These are phyloP conservation scores for Varanus komodoensis DNA, from an alignment of 2,113 vertebrate species.

Conservation along the genomic window DNA sequence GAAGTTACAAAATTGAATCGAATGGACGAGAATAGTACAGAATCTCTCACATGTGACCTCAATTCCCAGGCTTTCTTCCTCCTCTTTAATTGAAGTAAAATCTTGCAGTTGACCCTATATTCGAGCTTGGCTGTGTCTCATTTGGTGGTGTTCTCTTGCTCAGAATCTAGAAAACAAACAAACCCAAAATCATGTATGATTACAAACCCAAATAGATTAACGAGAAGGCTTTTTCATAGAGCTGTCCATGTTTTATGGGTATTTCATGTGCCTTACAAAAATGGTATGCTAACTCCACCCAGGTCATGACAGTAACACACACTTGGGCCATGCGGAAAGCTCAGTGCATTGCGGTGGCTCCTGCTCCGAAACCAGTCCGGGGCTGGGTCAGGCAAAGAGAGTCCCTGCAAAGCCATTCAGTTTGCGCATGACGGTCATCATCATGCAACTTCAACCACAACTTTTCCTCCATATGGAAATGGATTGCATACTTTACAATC, in stretches of 20 bases:
- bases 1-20: conserved; percentile 80
- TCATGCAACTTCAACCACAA: neutral
- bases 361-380: neutral
- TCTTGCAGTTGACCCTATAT: conserved; percentile 62
- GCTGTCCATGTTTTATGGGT: rapidly evolving
- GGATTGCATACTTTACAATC: too few relatives aligned
- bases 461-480: neutral
- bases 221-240: neutral
- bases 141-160: conserved; percentile 68
- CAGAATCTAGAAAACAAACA: conserved; percentile 78
- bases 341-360: neutral
- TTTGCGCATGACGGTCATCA: rapidly evolving
- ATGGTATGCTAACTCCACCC: rapidly evolving
- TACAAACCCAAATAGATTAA: rapidly evolving
- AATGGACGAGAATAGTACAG: conserved; percentile 65
- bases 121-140: conserved; percentile 70
- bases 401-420: neutral
- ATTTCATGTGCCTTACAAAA: rapidly evolving
- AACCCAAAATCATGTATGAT: conserved; percentile 39
- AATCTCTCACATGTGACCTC: conserved; percentile 60
- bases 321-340: neutral
- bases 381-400: neutral
- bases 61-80: conserved; percentile 69
- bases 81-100: conserved; percentile 45
- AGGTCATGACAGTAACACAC: neutral